These are phyloP conservation scores for Stenodema calcarata DNA, from an alignment of 2,888 invertebrate genomes.

Conservation along the genomic window DNA sequence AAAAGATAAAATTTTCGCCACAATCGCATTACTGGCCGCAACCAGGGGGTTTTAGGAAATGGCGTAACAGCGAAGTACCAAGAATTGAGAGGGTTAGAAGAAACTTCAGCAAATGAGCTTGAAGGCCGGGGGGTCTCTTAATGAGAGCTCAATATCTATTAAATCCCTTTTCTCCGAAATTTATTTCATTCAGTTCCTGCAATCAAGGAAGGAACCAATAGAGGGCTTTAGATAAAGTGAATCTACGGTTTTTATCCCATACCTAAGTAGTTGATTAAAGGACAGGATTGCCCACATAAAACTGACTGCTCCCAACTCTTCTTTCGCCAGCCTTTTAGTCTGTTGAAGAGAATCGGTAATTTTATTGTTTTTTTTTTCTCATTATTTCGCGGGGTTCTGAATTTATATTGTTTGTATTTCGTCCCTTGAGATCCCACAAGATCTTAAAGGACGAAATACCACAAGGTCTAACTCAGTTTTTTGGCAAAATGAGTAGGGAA, in stretches of 20 bases:
- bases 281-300: background rate
- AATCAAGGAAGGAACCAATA: constrained; percentile 36
- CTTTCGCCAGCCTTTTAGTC: background rate
- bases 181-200: constrained; percentile 11
- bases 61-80: background rate
- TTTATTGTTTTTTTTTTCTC: background rate
- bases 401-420: too few relatives aligned
- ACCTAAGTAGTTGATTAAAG: constrained; percentile 39
- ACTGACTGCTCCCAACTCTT: background rate
- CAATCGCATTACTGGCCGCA: background rate
- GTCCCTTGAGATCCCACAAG: too few relatives aligned
- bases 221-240: constrained; percentile 27
- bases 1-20: background rate
- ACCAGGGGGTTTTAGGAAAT: background rate
- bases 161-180: constrained; percentile 30
- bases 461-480: too few relatives aligned
- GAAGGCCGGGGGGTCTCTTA: constrained; percentile 1
- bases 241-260: constrained; percentile 39
- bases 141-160: constrained; percentile 39
- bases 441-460: too few relatives aligned
- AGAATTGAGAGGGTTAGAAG: background rate
- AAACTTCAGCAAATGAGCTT: constrained; percentile 19
- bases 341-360: background rate
- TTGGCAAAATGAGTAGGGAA: too few relatives aligned
- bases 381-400: background rate